Evolutionary conservation across 2,113 vertebrate genomes (phyloP), one percentile per base, ranked within the genome.

Genomic region (Tiliqua scincoides): DNA sequence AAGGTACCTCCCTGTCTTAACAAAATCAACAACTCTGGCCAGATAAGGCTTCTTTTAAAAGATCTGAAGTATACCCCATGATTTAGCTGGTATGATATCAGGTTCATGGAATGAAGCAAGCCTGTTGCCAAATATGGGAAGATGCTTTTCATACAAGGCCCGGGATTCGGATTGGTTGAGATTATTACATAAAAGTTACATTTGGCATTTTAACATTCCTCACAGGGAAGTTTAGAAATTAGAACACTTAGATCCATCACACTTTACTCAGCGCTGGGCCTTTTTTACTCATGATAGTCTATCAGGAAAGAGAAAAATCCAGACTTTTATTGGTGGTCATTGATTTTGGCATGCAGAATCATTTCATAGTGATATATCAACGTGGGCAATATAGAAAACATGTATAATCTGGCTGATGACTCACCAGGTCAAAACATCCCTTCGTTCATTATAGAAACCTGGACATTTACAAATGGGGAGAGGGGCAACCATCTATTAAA

Each of bases 111-210:
- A 96, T 95, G 94, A 95, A 94, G 92, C 35, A 89, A 91, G 2
- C 88, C 73, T 57, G 77, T 85, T 93, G 85, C 95, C 95, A 95
- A 95, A 96, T 96, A 96, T 92, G 93, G 94, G 62, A 83, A 96
- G 78, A 86, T 23, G 88, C 87, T 76, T 83, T 93, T 91, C 88
- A 17, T 40, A 14, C 87, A 10, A 61, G 93, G 91, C 85, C 89
- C 87, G 94, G 73, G 89, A 76, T 90, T 85, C 82, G 71, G 89
- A 83, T 75, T 95, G 84, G 88, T 82, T 57, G 0, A n/a, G 74
- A 74, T 82, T 37, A 54, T 88, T 87, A 83, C 78, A 74, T 92
- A 87, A 72, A 93, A 89, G 85, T 75, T 84, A 81, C 92, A 91
- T 86, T 57, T 25, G 21, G 52, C 74, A 74, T 86, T 89, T 91